Conservation (phyloP, 2,888 invertebrate genomes). For the Onthophagus sagittarius region DNA sequence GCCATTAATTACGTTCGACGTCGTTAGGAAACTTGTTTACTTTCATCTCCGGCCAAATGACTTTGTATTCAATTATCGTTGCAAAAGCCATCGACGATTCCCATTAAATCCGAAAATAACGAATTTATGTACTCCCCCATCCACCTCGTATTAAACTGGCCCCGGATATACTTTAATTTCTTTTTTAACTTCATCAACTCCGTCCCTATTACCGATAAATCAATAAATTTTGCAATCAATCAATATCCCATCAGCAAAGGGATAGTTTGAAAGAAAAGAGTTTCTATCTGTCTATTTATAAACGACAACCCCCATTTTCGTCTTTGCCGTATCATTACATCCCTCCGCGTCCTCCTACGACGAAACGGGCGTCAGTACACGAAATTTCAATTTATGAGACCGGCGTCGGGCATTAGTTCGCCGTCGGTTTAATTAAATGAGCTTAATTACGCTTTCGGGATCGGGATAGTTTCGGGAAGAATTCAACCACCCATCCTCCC, state of each 20-base stretch:
- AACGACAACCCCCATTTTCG: background rate
- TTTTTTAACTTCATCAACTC: background rate
- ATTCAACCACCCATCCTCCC: conserved; percentile 37
- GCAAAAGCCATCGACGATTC: background rate
- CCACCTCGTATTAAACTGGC: background rate
- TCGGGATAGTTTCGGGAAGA: conserved; percentile 46
- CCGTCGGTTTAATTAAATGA: conserved; percentile 49
- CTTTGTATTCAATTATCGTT: background rate
- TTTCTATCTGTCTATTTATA: background rate
- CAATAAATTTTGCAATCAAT: too few relatives aligned
- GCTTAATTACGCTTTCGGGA: conserved; percentile 42
- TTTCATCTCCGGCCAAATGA: background rate
- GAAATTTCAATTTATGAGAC: conserved; percentile 48
- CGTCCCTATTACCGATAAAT: too few relatives aligned
- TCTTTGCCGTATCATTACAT: background rate
- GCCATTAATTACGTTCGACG: background rate
- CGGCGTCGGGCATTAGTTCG: conserved; percentile 44
- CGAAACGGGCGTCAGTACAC: conserved; percentile 37
- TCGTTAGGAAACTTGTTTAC: background rate
- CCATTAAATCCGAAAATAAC: background rate
- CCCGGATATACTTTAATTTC: background rate
- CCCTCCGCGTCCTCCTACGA: background rate
- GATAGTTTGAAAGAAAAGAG: background rate
- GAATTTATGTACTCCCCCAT: background rate
- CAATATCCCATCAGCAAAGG: background rate